Base-by-base conservation (phyloP, 1,140 invertebrate species). In the Propsilocerus akamusi region DNA sequence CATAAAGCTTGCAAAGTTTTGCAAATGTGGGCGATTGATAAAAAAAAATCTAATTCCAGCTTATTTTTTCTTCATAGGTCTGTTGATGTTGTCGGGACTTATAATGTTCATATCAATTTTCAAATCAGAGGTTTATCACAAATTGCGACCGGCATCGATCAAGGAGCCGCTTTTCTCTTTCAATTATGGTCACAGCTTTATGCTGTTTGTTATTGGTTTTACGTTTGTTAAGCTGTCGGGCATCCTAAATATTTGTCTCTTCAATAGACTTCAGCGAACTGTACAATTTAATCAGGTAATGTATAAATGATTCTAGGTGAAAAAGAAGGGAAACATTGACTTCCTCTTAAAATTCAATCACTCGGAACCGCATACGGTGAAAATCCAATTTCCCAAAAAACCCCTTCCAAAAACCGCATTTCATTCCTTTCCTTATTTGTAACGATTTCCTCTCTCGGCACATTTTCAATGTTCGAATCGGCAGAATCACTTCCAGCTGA, bases 71-170 rank as follows among this genome's bases (percentile, higher is more conserved):
- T n/a, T n/a, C n/a, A n/a, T n/a, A 90, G 88, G 87, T 60, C 69
- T 93, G 28, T 70, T 89, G 49, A 88, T 91, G 81, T 73, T 92
- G 49, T 81, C 86, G 49, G 87, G 86, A 20, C 76, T 91, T 59
- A 84, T 93, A 54, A 86, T 91, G 72, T 93, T 91, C 74, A 89
- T 93, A 70, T 89, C 87, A 10, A 80, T 89, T 48, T 84, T 93
- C 59, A 92, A 92, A 67, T 78, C 86, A 0, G 87, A 92, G 74
- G 77, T 92, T 12, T 86, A 85, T 4, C 79, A 80, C 51, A 93
- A 92, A 65, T 66, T 92, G 25, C 72, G 84, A 49, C 79, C 86
- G 17, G 75, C 80, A 56, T 87, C 86, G 1, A 73, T 84, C 37
- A 78, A 86, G 63, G 77, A 79, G 11, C 81, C 87, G 1, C 68